phyloP scores from a whole-genome alignment of 2,797 vertebrate genomes.

The Semotilus atromaculatus region DNA sequence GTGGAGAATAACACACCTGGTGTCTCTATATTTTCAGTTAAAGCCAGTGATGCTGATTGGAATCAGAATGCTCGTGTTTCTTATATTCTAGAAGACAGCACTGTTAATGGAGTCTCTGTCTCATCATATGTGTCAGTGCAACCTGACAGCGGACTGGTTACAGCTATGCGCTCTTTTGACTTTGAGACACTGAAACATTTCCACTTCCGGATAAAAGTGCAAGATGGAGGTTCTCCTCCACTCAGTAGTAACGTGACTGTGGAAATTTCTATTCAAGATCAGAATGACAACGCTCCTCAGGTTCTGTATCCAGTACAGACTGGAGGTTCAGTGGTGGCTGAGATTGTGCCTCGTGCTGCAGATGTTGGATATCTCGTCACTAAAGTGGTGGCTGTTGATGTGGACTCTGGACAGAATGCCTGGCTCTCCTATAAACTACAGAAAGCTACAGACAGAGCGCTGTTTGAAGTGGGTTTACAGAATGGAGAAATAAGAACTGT shows the following conservation, averaged over 20 bases:
- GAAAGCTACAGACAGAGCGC: conserved; percentile 65
- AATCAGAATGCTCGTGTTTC: conserved; percentile 66
- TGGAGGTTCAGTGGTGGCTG: conserved; percentile 47
- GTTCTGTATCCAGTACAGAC: conserved; percentile 56
- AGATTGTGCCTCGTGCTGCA: conserved; percentile 68
- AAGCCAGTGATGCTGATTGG: conserved; percentile 68
- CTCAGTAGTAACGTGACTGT: conserved; percentile 68
- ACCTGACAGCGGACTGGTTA: conserved; percentile 53
- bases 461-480: conserved; percentile 71
- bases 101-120: conserved; percentile 49
- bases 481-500: conserved; percentile 73
- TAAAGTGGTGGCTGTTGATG: conserved; percentile 75
- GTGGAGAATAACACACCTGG: conserved; percentile 73
- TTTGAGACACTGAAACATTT: conserved; percentile 55
- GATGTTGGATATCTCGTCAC: conserved; percentile 74
- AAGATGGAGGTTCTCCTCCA: conserved; percentile 75
- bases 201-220: conserved; percentile 60
- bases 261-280: conserved; percentile 67
- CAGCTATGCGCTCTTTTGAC: conserved; percentile 49
- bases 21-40: conserved; percentile 67
- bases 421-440: conserved; percentile 73
- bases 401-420: conserved; percentile 75
- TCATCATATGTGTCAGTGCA: conserved; percentile 67
- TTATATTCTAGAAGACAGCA: conserved; percentile 65
- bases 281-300: conserved; percentile 66